A percentile compares a stretch with the other conserved stretches of the same genome.
Evolutionary conservation across 2,888 invertebrate species (phyloP).

Genomic region (Nematopogon swammerdamellus): DNA sequence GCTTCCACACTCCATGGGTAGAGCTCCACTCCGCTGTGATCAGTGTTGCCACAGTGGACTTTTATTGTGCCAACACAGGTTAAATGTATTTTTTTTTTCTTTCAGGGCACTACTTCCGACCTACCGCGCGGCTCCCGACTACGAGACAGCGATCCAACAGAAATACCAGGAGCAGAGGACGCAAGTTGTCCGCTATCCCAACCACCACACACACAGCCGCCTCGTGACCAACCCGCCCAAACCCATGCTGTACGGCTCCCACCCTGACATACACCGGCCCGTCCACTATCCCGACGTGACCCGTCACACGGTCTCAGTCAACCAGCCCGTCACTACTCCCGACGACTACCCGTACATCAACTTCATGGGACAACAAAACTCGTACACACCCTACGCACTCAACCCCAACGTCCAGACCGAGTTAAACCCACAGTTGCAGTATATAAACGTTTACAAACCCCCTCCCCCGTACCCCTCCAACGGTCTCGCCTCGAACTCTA

Average conservation of each 20-base stretch:
- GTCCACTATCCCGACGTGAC: conserved; percentile 66
- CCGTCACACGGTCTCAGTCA: conserved; percentile 37
- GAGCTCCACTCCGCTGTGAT: too few relatives aligned
- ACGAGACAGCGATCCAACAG: conserved; percentile 88
- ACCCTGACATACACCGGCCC: conserved; percentile 68
- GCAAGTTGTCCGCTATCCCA: conserved; percentile 38
- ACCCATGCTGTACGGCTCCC: conserved; percentile 62
- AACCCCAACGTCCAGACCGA: conserved; percentile 40
- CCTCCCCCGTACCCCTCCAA: conserved; percentile 82
- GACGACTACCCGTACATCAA: conserved; percentile 37
- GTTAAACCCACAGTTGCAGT: conserved; percentile 49
- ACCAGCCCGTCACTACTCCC: conserved; percentile 20
- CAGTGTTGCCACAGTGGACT: too few relatives aligned
- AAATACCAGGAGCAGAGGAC: conserved; percentile 63
- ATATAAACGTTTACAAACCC: conserved; percentile 72
- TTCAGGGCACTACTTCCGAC: conserved; percentile 74
- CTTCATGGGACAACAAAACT: conserved; percentile 23
- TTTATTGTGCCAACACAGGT: too few relatives aligned
- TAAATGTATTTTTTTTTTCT: too few relatives aligned
- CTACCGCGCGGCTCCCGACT: conserved; percentile 90
- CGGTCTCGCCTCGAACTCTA: conserved; percentile 76
- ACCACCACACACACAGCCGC: conserved; percentile 28
- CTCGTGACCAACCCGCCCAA: conserved; percentile 20
- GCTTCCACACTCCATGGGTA: too few relatives aligned
- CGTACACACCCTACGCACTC: conserved; percentile 35